A percentile compares a stretch with the other conserved stretches of the same genome.
Conservation (phyloP, 1,140 invertebrate species). For the Adoxophyes honmai region DNA sequence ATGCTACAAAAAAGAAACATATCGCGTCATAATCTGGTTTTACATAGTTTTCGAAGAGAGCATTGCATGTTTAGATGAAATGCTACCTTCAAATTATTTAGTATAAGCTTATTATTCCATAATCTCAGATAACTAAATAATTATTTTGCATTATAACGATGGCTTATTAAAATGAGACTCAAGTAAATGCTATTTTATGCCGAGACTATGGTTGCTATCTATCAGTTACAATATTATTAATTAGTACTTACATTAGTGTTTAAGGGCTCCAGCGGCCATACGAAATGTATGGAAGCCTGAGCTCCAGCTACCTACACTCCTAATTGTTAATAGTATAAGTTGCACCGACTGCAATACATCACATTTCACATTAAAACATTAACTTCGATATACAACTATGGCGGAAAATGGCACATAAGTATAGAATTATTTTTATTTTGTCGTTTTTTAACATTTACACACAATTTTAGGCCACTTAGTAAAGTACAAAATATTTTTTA, state of each 20-base stretch:
- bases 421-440: background rate
- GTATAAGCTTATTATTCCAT: background rate
- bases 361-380: background rate
- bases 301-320: background rate
- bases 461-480: background rate
- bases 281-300: background rate
- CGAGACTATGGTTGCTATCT: constrained; percentile 6
- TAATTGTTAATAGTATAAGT: background rate
- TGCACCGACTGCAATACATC: background rate
- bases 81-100: constrained; percentile 7
- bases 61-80: constrained; percentile 20
- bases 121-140: background rate
- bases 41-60: constrained; percentile 16
- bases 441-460: background rate
- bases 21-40: constrained; percentile 20
- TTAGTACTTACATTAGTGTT: background rate
- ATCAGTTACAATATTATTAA: background rate
- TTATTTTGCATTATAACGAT: too few relatives aligned
- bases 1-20: constrained; percentile 37
- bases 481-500: background rate
- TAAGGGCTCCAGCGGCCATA: background rate
- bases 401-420: background rate
- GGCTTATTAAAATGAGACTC: background rate
- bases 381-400: constrained; percentile 3
- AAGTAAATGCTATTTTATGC: background rate